Percentiles rank a stretch among this genome's conserved stretches.
Evolutionary conservation across 2,113 vertebrate species (phyloP).

Genomic region (Baryphthengus martii): DNA sequence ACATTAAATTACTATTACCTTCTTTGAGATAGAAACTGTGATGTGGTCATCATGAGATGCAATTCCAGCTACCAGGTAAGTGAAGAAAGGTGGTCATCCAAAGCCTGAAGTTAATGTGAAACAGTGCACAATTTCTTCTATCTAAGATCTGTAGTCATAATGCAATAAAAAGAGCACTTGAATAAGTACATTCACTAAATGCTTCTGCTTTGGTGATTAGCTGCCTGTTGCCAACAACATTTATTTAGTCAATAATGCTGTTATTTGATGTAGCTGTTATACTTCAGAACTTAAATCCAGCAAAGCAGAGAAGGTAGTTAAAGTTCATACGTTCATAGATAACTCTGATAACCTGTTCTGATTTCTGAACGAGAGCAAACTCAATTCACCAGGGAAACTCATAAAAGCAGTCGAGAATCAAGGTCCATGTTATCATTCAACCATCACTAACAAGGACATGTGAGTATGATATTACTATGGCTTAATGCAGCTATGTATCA

Average conservation of each 20-base stretch:
- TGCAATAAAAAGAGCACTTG: not conserved
- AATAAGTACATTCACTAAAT: not conserved
- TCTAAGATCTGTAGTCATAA: not conserved
- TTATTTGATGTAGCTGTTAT: not conserved
- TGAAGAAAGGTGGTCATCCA: not conserved
- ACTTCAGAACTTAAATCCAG: not conserved
- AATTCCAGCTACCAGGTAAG: not conserved
- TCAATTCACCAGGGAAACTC: not conserved
- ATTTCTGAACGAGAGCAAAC: not conserved
- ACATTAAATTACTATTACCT: not conserved
- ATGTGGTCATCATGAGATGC: not conserved
- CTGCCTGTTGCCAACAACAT: not conserved
- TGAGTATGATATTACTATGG: not conserved
- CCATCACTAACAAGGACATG: not conserved
- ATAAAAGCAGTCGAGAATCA: not conserved
- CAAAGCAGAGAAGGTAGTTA: not conserved
- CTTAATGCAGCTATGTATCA: not conserved
- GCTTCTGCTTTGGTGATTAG: not conserved
- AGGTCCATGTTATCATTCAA: constrained; percentile 3
- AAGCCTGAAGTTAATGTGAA: not conserved
- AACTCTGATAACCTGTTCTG: not conserved
- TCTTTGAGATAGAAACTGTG: not conserved
- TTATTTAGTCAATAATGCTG: not conserved
- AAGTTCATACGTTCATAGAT: not conserved
- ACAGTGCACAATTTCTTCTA: not conserved